A percentile compares a stretch with the other conserved stretches of the same genome.
phyloP scores from a whole-genome alignment of 1,140 invertebrate genomes.

The Harlomillsia oculata region DNA sequence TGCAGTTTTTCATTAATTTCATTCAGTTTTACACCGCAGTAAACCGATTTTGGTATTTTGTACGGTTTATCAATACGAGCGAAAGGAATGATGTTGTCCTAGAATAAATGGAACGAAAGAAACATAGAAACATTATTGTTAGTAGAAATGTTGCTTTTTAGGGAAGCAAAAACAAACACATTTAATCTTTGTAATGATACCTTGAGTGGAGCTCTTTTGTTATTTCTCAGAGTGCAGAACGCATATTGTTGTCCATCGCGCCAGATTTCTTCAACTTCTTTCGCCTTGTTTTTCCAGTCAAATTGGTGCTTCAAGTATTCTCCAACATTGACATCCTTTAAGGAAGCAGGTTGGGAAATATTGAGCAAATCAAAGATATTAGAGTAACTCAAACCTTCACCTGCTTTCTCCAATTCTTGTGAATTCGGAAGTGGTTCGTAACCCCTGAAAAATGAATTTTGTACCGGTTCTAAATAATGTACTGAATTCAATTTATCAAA shows the following conservation, averaged over 20 bases:
- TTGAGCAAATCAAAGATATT: conserved; percentile 18
- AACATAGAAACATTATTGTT: no score
- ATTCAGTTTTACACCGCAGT: no score
- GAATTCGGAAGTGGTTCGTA: conserved; percentile 22
- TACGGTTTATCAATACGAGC: no score
- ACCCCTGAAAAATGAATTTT: no score
- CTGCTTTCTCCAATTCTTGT: conserved; percentile 14
- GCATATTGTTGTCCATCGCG: conserved; percentile 13
- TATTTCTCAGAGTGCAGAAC: conserved; percentile 19
- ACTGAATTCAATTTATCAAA: neutral
- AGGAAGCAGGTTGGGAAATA: neutral
- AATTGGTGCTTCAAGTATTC: neutral
- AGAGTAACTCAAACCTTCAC: conserved; percentile 1
- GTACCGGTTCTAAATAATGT: neutral
- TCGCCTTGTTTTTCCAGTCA: neutral
- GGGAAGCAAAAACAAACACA: no score
- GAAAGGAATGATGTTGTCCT: no score
- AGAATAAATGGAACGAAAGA: no score
- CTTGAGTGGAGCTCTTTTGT: no score
- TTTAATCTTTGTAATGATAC: no score
- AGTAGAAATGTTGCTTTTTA: no score
- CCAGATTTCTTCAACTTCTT: conserved; percentile 6
- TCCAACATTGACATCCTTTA: conserved; percentile 2
- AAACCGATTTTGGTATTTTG: no score
- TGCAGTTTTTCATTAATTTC: no score